Conservation (phyloP, 1,140 invertebrate genomes). For the Scylla paramamosain region DNA sequence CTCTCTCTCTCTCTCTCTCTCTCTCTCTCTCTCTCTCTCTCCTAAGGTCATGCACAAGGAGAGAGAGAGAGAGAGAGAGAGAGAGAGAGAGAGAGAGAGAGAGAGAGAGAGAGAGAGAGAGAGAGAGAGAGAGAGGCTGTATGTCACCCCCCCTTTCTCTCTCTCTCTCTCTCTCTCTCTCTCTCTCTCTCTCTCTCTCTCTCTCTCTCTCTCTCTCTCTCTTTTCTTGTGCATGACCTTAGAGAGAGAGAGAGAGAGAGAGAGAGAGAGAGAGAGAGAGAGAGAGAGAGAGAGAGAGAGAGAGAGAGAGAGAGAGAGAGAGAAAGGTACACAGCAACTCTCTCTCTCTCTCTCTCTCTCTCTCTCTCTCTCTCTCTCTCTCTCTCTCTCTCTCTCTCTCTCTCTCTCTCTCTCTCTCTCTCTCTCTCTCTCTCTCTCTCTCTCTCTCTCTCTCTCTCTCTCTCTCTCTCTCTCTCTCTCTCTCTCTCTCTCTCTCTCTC, state of each 20-base stretch:
- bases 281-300: not conserved
- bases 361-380: too few species aligned
- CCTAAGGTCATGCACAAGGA: not conserved
- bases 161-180: too few species aligned
- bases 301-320: not conserved
- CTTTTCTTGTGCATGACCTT: not conserved
- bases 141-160: too few species aligned
- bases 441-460: not conserved
- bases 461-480: not conserved
- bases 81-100: slow-evolving; percentile 23
- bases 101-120: slow-evolving; percentile 6
- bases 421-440: too few species aligned
- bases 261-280: not conserved
- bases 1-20: not conserved
- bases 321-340: not conserved
- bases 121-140: not conserved
- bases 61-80: not conserved
- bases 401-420: too few species aligned
- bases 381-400: too few species aligned
- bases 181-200: too few species aligned
- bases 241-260: not conserved
- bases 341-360: too few species aligned
- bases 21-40: not conserved
- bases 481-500: too few species aligned
- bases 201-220: not conserved